Percentiles rank a stretch among this genome's conserved stretches.
phyloP scores from a whole-genome alignment of 2,113 vertebrate genomes.

The Psilopsiagon aurifrons region DNA sequence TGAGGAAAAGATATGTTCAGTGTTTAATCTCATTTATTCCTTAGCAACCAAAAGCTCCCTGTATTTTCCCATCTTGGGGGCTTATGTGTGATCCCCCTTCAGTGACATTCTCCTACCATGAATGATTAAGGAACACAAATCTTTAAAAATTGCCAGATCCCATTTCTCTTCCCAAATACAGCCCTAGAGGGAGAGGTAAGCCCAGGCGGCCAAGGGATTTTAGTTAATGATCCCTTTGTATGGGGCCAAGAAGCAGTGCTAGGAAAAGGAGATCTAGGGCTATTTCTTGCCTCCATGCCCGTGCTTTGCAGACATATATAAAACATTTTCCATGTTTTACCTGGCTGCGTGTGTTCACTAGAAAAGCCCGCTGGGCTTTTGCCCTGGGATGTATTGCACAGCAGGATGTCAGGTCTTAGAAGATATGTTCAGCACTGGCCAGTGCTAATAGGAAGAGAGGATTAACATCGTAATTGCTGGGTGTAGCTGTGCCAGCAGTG shows the following conservation, averaged over 20 bases:
- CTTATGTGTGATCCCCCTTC: conserved; percentile 46
- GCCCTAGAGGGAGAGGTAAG: conserved; percentile 6
- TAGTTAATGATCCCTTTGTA: conserved; percentile 45
- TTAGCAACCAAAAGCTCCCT: conserved; percentile 60
- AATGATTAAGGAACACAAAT: conserved; percentile 68
- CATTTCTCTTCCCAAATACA: conserved; percentile 59
- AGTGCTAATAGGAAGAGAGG: not conserved
- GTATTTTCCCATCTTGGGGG: conserved; percentile 64
- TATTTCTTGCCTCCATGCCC: not conserved
- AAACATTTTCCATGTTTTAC: not conserved
- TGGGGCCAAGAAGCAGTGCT: not conserved
- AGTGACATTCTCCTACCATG: conserved; percentile 66
- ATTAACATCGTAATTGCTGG: not conserved
- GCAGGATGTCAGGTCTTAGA: not conserved
- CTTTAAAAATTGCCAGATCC: conserved; percentile 65
- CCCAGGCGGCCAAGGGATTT: conserved; percentile 19
- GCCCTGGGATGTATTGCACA: not conserved
- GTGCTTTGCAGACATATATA: not conserved
- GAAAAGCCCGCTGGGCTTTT: not conserved
- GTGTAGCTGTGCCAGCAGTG: not conserved
- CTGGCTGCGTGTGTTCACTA: not conserved
- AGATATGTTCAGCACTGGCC: not conserved
- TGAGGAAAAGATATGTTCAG: conserved; percentile 29
- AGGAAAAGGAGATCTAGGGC: conserved; percentile 1
- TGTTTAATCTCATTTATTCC: conserved; percentile 64